phyloP scores from a whole-genome alignment of 2,797 vertebrate genomes.

The Cheirogaleus major region DNA sequence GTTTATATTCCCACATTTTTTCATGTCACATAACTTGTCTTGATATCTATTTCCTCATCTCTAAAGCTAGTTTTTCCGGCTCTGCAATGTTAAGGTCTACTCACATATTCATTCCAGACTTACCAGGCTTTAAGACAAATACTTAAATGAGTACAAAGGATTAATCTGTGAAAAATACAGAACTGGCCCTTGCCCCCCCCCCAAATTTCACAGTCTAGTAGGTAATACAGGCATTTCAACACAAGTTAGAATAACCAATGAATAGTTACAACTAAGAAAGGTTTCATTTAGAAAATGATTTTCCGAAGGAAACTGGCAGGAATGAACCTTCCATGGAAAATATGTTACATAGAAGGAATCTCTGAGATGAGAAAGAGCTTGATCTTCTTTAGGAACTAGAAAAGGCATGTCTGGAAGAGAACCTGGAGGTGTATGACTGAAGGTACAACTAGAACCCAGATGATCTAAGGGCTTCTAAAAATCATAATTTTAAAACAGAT shows the following conservation, averaged over 20 bases:
- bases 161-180: neutral
- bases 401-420: neutral
- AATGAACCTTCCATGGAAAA: neutral
- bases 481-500: neutral
- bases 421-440: neutral
- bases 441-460: neutral
- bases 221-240: neutral
- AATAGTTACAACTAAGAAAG: neutral
- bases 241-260: neutral
- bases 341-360: neutral
- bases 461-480: neutral
- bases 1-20: neutral
- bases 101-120: neutral
- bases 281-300: neutral
- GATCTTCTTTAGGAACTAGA: neutral
- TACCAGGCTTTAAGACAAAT: neutral
- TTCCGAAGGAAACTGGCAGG: neutral
- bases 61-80: neutral
- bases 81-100: neutral
- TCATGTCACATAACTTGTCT: neutral
- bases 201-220: neutral
- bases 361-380: neutral
- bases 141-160: neutral
- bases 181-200: neutral
- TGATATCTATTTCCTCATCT: neutral